Percentiles rank a stretch among this genome's conserved stretches.
Evolutionary conservation across 2,888 invertebrate genomes (phyloP).

Genomic region (Zootermopsis nevadensis): DNA sequence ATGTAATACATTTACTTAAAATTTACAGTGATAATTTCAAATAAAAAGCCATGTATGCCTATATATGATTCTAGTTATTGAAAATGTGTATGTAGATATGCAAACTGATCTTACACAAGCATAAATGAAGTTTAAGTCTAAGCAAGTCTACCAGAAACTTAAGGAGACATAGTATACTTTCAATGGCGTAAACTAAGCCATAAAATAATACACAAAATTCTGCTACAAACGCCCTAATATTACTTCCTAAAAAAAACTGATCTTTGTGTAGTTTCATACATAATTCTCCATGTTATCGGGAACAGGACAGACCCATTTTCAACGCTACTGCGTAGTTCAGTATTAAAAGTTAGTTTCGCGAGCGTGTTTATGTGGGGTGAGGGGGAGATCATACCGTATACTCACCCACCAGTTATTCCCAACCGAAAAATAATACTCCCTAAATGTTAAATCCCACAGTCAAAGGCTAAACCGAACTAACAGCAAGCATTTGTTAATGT

Average conservation of each 20-base stretch:
- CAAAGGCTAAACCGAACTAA: neutral
- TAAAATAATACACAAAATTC: too few relatives aligned
- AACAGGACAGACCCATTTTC: neutral
- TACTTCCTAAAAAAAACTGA: neutral
- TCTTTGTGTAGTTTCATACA: neutral
- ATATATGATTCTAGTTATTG: too few relatives aligned
- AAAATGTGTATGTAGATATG: too few relatives aligned
- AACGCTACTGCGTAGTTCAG: neutral
- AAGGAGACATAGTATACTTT: too few relatives aligned
- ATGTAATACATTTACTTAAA: too few relatives aligned
- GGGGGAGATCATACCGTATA: neutral
- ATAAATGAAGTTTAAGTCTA: too few relatives aligned
- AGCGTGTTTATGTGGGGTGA: neutral
- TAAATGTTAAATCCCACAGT: neutral
- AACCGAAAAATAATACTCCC: neutral
- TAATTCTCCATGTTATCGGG: neutral
- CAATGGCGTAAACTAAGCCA: too few relatives aligned
- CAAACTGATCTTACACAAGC: too few relatives aligned
- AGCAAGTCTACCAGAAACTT: too few relatives aligned
- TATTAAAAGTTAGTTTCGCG: neutral
- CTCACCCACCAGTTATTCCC: neutral
- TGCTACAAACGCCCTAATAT: too few relatives aligned
- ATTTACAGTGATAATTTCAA: too few relatives aligned
- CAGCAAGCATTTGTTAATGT: constrained; percentile 18
- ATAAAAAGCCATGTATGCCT: too few relatives aligned